Evolutionary conservation across 2,113 vertebrate species (phyloP).

Genomic region (Mugil cephalus): DNA sequence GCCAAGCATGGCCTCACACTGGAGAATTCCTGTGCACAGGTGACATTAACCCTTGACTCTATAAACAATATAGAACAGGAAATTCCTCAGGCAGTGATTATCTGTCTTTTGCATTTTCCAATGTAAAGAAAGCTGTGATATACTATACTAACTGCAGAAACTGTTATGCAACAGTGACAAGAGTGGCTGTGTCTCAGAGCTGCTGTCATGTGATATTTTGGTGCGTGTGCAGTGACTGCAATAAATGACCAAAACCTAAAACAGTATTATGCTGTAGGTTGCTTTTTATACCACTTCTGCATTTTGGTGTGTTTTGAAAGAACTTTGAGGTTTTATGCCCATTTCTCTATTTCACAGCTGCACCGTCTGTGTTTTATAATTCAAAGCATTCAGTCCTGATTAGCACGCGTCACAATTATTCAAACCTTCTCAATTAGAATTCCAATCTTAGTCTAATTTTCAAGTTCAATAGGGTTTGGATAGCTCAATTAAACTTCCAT

Average conservation of each 20-base stretch:
- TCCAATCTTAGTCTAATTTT: too few species aligned
- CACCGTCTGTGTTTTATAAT: neutral
- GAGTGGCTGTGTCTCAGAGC: slow-evolving; percentile 9
- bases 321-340: neutral
- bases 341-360: neutral
- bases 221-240: neutral
- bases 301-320: neutral
- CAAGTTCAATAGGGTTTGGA: too few species aligned
- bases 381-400: too few species aligned
- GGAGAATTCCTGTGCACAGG: neutral
- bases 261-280: neutral
- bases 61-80: neutral
- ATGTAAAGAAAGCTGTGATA: neutral
- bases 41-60: neutral
- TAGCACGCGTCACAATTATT: too few species aligned
- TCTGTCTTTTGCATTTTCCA: neutral
- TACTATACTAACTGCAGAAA: neutral
- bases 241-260: neutral
- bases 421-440: too few species aligned
- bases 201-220: slow-evolving; percentile 28
- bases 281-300: neutral
- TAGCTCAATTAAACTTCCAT: too few species aligned
- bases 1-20: neutral
- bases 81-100: neutral
- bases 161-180: slow-evolving; percentile 1